phyloP scores from a whole-genome alignment of 2,113 vertebrate genomes.

The Butorides virescens region DNA sequence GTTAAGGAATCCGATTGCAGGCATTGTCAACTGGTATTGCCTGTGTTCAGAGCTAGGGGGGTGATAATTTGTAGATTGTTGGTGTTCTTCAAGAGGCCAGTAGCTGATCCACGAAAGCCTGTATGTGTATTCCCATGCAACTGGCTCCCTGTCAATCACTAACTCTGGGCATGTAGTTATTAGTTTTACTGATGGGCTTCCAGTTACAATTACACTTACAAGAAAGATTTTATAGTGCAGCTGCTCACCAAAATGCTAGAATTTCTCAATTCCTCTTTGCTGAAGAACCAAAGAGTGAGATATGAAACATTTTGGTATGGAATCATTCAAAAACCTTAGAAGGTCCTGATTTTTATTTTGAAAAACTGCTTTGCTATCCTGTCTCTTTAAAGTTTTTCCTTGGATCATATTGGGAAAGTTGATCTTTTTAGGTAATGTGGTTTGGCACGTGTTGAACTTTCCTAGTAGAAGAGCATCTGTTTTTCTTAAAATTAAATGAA shows the following conservation, averaged over 20 bases:
- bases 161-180: background rate
- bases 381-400: background rate
- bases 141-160: background rate
- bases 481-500: background rate
- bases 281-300: background rate
- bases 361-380: background rate
- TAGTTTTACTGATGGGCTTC: background rate
- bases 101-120: background rate
- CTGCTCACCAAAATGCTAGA: background rate
- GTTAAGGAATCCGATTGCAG: background rate
- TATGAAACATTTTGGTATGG: background rate
- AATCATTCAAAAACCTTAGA: background rate
- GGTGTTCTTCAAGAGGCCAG: background rate
- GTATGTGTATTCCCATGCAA: rapidly evolving
- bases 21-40: background rate
- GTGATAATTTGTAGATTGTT: background rate
- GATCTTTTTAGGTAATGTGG: background rate
- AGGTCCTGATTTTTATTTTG: background rate
- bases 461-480: background rate
- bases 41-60: background rate
- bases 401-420: background rate
- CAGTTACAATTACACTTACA: background rate
- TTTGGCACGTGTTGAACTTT: background rate
- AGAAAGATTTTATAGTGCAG: background rate
- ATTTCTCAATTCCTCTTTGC: background rate